Base-by-base conservation (phyloP, 2,113 vertebrate genomes). In the Beaufortia kweichowensis region DNA sequence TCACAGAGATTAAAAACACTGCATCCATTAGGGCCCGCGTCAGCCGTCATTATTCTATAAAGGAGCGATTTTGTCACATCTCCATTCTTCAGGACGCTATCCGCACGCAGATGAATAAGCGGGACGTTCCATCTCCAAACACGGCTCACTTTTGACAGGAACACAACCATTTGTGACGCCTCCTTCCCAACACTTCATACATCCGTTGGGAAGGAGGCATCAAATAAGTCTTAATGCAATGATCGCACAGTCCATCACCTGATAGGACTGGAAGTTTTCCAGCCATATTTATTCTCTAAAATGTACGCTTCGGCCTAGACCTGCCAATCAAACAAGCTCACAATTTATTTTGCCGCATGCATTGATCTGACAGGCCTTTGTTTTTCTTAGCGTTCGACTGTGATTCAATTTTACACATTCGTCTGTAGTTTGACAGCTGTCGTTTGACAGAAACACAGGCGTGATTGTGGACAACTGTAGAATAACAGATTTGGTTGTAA, bases 41-140 rank as follows among this genome's bases (percentile, higher is more conserved):
- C 90, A 91, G 89, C 83, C 89, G 69, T 91, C 90, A 91, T 92
- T 91, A 90, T 89, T 92, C 90, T 89, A 88, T 56, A 86, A 91
- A 89, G 90, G 87, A 90, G 88, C 85, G 75, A 85, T 86, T 88
- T 91, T 92, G 90, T 91, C 90, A 91, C 88, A 84, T 89, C 88
- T 91, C 90, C 90, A 89, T 91, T 91, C 88, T 91, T 90, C 89
- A 91, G 83, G 86, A 79, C 78, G 79, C 84, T 71, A 77, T 78
- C 64, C 82, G 78, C 53, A 74, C 86, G 82, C 89, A 91, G 91
- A 92, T 87, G 89, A 90, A 91, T 89, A 84, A 87, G 82, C 82
- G 83, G 72, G 84, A 86, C 81, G 81, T 74, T 82, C 88, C 90
- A 88, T 92, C 90, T 91, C 85, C 80, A 82, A 91, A 91, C 89